A percentile compares a stretch with the other conserved stretches of the same genome.
Conservation (phyloP, 23 tunicate species). For the Phallusia fumigata region DNA sequence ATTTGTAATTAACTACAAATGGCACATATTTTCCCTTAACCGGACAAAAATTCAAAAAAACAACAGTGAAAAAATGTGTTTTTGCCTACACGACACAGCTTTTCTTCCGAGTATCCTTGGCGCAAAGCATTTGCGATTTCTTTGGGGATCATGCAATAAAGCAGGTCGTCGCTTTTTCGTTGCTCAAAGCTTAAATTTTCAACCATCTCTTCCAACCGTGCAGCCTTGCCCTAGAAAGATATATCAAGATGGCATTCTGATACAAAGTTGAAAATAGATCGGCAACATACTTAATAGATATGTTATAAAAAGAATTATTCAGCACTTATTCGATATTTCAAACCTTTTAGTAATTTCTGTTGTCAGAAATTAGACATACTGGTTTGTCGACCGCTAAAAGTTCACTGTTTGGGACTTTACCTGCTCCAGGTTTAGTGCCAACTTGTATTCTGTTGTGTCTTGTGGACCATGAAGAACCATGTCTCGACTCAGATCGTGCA, state of each 20-base stretch:
- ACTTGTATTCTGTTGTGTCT: slow-evolving; percentile 25
- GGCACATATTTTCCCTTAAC: too few species aligned
- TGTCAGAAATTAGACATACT: too few species aligned
- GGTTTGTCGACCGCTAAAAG: too few species aligned
- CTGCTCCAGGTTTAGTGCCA: slow-evolving; percentile 34
- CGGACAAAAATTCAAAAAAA: too few species aligned
- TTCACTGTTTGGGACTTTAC: neutral
- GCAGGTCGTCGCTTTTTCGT: slow-evolving; percentile 25
- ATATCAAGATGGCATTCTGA: too few species aligned
- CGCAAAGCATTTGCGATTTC: slow-evolving; percentile 32
- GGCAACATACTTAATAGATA: too few species aligned
- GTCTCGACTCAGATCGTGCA: slow-evolving; percentile 34
- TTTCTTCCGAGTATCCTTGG: slow-evolving; percentile 28
- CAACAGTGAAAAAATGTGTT: neutral
- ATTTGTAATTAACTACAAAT: too few species aligned
- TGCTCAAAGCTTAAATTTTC: slow-evolving; percentile 25
- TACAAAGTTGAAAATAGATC: too few species aligned
- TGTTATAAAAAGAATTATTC: too few species aligned
- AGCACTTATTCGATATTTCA: too few species aligned
- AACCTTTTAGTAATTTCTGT: too few species aligned
- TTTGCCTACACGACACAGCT: slow-evolving; percentile 23
- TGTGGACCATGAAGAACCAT: slow-evolving; percentile 47
- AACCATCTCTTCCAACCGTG: slow-evolving; percentile 41
- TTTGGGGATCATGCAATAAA: slow-evolving; percentile 49
- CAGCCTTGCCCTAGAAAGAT: slow-evolving; percentile 23